Evolutionary conservation across 1,140 invertebrate species (phyloP).

Genomic region (Lucilia sericata): DNA sequence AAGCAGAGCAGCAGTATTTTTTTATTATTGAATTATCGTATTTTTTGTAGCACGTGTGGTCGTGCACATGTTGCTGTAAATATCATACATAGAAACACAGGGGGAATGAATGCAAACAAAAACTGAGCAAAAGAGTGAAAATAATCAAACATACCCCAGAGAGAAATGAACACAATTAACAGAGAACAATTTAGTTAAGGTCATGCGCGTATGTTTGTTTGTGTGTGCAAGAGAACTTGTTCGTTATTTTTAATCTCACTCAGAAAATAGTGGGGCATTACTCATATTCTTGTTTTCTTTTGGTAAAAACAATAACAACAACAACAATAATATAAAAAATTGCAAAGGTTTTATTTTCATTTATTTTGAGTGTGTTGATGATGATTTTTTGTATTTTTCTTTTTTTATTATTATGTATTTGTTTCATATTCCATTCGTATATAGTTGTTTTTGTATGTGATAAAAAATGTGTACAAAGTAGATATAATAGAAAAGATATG

Average conservation of each 20-base stretch:
- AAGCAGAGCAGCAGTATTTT: background rate
- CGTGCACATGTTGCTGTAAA: conserved; percentile 64
- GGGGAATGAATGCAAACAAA: background rate
- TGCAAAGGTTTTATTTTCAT: conserved; percentile 10
- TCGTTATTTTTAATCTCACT: background rate
- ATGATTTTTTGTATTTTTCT: background rate
- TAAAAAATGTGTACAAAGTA: background rate
- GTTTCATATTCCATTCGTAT: background rate
- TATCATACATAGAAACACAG: conserved; percentile 8
- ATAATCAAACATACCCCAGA: background rate
- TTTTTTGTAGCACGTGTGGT: conserved; percentile 66
- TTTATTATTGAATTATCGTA: conserved; percentile 43
- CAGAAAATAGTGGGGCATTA: conserved; percentile 21
- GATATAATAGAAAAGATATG: conserved; percentile 17
- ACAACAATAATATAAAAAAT: background rate
- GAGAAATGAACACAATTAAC: too few relatives aligned
- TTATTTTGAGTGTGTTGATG: background rate
- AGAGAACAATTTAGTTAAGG: background rate
- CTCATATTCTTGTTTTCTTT: conserved; percentile 13
- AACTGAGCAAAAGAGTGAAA: background rate
- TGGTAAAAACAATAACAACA: background rate
- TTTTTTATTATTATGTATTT: background rate
- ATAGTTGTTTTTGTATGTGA: background rate
- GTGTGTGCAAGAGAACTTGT: background rate
- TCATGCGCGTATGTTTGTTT: background rate